These are phyloP conservation scores for Proisotoma minuta DNA, from an alignment of 2,888 invertebrate species.

Conservation along the genomic window DNA sequence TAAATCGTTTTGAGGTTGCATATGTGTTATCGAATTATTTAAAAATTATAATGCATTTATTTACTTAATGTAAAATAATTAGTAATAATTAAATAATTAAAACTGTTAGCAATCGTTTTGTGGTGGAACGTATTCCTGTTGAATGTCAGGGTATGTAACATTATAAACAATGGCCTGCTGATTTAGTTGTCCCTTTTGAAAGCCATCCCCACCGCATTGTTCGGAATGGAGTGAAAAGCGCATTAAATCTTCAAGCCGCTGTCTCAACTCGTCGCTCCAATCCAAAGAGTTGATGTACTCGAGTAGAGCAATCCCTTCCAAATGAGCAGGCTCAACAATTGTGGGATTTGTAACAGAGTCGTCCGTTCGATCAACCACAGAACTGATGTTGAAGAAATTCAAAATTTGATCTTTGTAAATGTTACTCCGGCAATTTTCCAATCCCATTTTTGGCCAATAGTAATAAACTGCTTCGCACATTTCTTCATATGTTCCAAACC, in stretches of 20 bases:
- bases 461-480: slow-evolving; percentile 10
- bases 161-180: not conserved
- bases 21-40: too few relatives aligned
- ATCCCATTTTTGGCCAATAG: slow-evolving; percentile 4
- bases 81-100: too few relatives aligned
- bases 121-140: not conserved
- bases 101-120: not conserved
- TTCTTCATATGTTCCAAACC: slow-evolving; percentile 9
- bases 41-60: too few relatives aligned
- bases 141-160: slow-evolving; percentile 1
- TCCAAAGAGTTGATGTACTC: not conserved
- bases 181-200: not conserved
- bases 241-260: not conserved
- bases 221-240: not conserved
- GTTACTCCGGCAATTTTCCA: slow-evolving; percentile 12
- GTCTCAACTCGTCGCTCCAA: not conserved
- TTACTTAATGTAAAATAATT: too few relatives aligned
- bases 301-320: not conserved
- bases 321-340: not conserved
- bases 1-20: too few relatives aligned
- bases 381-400: not conserved
- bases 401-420: not conserved
- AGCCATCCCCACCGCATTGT: slow-evolving; percentile 8
- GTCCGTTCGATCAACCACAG: not conserved
- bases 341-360: not conserved